These are phyloP conservation scores for Gymnogyps californianus DNA, from an alignment of 2,113 vertebrate genomes.

Conservation along the genomic window DNA sequence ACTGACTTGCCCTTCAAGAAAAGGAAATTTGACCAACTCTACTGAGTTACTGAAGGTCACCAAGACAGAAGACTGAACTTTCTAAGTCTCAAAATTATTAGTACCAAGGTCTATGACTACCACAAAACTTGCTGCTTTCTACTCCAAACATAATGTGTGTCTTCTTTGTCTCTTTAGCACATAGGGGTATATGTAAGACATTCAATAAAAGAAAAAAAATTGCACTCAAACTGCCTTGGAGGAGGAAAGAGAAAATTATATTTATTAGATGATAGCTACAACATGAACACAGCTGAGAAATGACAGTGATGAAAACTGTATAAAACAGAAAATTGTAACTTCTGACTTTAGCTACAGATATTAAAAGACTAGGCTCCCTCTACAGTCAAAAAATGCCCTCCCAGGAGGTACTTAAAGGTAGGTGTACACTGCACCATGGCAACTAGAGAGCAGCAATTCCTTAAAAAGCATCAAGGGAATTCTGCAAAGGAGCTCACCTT, in stretches of 20 bases:
- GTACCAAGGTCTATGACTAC: background rate
- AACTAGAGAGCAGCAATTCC: background rate
- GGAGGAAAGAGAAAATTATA: background rate
- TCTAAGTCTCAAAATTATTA: background rate
- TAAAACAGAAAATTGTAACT: background rate
- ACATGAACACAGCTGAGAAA: background rate
- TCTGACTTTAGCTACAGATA: background rate
- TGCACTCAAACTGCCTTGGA: background rate
- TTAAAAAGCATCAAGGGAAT: background rate
- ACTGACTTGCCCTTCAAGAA: background rate
- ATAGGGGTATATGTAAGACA: background rate
- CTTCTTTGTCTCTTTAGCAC: background rate
- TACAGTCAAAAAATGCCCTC: background rate
- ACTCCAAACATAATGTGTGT: background rate
- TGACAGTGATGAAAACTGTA: background rate
- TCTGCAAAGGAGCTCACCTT: background rate
- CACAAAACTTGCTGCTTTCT: background rate
- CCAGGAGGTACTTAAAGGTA: background rate
- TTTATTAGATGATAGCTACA: background rate
- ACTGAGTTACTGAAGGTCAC: background rate
- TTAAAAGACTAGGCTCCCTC: background rate
- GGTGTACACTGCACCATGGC: background rate
- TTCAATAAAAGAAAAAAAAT: background rate
- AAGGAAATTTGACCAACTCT: background rate
- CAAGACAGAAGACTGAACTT: background rate